Base-by-base conservation (phyloP, 2,797 vertebrate species). In the Urophycis tenuis region DNA sequence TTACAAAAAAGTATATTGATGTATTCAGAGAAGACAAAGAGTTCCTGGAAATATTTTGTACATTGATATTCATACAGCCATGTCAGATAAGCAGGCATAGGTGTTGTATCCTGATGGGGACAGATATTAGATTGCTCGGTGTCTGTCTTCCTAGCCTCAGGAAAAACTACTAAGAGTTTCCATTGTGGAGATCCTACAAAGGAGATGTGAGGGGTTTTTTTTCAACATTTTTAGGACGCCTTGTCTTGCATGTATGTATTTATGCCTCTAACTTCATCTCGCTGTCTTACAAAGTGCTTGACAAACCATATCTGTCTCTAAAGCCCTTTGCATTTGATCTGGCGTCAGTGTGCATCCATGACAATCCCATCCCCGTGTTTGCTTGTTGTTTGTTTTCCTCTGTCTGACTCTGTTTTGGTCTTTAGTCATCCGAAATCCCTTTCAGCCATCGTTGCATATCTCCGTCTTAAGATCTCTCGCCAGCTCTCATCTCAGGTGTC, bases 361-460 rank as follows among this genome's bases (percentile, higher is more conserved):
- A 67, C 60, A 67, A 71, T n/a, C 30, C 33, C 22, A 30, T 3
- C 77, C 41, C 31, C 67, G 29, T 75, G 35, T 80, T 45, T 60
- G 4, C 70, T 72, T 22, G 34, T 39, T 17, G 25, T 75, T 17
- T 69, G n/a, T 36, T 83, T 71, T 77, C 32, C 72, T 73, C 71
- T 73, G 49, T 76, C 74, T 70, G 17, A 73, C 82, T 74, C 72
- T 35, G 72, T 79, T 29, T 36, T 25, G 36, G 71, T 36, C 22
- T 36, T 34, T n/a, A 67, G 60, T 67, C 25, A 7, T 29, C 60
- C 4, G 10, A 67, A 67, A 67, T 29, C 25, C 2, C 60, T 67
- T 67, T 67, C 29, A 29, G 60, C 60, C 9, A 10, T 29, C 60
- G 25, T 25, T 67, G 25, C 60, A 67, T 67, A 29, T 29, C 60